Evolutionary conservation across 2,113 vertebrate species (phyloP), one percentile per base, ranked within the genome.

Genomic region (Morphnarchus princeps): DNA sequence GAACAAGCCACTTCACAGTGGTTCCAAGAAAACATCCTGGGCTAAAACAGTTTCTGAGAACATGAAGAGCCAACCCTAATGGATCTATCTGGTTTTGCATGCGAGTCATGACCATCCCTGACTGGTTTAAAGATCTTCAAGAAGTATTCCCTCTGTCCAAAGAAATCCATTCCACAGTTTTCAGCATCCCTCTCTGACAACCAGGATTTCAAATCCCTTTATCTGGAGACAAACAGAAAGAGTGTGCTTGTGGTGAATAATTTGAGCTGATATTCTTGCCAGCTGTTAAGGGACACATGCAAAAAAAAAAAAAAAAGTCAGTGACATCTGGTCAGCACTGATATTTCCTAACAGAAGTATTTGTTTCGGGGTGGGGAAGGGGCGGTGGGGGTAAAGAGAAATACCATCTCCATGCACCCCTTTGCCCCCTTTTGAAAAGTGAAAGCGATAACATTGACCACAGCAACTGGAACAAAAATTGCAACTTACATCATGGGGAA

Each of bases 181-280:
- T 97, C 89, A 87, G 92, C 94, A 96, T 92, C 89, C 98, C 92
- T 95, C 58, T 77, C 81, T 59, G 93, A 96, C 92, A 92, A 96
- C 71, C 87, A 97, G 91, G 92, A 89, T 94, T 98, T 97, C 65
- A 97, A 98, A 97, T 96, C 97, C 93, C 89, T 97, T 98, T 97
- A 98, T 97, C 96, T 98, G 95, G 94, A 96, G 97, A 96, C 97
- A 98, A 97, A 97, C 96, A 97, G 94, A 97, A 96, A 97, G 96
- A 91, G 95, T 97, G 87, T 96, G 93, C 95, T 97, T 82, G 43
- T 97, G 91, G 95, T 42, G 93, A 97, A 98, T 96, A 96, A 97
- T 97, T 85, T 95, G 96, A 98, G 96, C 96, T 94, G 95, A 97
- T 97, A 91, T 92, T 97, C 96, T 95, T 95, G 91, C 97, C 97